Evolutionary conservation across 2,113 vertebrate species (phyloP), one percentile per base, ranked within the genome.

Genomic region (Cercocebus atys): DNA sequence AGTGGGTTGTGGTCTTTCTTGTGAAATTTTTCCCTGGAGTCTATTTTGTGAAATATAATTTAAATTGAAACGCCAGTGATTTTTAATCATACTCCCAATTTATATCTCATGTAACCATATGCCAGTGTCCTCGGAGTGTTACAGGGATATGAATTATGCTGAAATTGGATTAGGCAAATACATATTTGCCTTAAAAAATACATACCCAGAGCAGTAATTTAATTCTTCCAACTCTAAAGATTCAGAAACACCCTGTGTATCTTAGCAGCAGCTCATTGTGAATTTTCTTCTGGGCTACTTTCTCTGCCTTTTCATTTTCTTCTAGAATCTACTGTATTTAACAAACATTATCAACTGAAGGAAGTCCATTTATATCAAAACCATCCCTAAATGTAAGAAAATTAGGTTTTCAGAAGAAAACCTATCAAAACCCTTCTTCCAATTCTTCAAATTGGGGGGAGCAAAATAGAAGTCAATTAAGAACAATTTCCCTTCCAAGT

Each of bases 101-200:
- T 98, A 97, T 98, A 97, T 97, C 98, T 98, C 96, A 90, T 97
- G 97, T 94, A 98, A 85, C 98, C 98, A 97, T 98, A 98, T 96
- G 98, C 97, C 96, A 97, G 92, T 97, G 96, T 98, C 97, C 97
- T 97, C 96, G 0, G 90, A 97, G 94, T 97, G 97, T 97, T 98
- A 97, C 96, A 97, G 97, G 97, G 94, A 97, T 98, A 97, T 94
- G 97, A 98, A 98, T 98, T 97, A 98, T 97, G 70, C 93, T 97
- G 97, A 98, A 98, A 98, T 97, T 98, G 97, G 97, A 98, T 98
- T 98, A 98, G 97, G 97, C 96, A 97, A 97, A 98, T 97, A 97
- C 96, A 97, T 93, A 97, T 97, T 97, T 98, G 97, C 96, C 90
- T 97, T 98, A 97, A 98, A 98, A 98, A 97, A 97, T 97, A 98